Evolutionary conservation across 2,113 vertebrate genomes (phyloP).

Genomic region (Phyllopteryx taeniolatus): DNA sequence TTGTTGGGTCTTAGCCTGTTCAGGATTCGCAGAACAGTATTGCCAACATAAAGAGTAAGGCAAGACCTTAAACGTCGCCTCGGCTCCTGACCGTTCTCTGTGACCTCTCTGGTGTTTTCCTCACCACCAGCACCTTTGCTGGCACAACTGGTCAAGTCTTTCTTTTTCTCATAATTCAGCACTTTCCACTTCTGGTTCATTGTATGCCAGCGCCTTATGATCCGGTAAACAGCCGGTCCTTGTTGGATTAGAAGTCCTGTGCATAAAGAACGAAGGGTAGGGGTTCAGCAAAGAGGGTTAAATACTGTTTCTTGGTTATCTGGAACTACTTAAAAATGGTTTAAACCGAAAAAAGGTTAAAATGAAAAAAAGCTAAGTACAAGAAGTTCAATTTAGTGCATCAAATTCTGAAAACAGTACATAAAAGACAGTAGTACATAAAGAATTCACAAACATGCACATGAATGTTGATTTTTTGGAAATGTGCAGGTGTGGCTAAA

Average conservation of each 20-base stretch:
- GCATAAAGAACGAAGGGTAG: conserved; percentile 33
- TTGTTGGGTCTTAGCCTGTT: conserved; percentile 81
- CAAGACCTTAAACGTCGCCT: conserved; percentile 81
- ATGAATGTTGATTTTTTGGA: no score
- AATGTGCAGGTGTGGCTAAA: no score
- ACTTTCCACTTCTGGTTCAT: conserved; percentile 90
- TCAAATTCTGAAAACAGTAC: not conserved
- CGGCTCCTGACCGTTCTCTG: conserved; percentile 57
- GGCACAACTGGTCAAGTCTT: conserved; percentile 76
- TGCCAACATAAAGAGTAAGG: conserved; percentile 84
- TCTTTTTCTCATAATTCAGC: conserved; percentile 85
- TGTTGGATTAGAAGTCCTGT: conserved; percentile 83
- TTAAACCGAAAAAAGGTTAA: not conserved
- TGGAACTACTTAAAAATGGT: conserved; percentile 9
- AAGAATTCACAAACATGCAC: no score
- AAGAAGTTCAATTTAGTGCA: not conserved
- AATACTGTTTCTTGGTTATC: conserved; percentile 32
- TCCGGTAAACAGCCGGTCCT: conserved; percentile 86
- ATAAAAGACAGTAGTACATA: no score
- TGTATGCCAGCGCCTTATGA: conserved; percentile 87
- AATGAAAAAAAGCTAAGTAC: not conserved
- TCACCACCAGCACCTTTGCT: conserved; percentile 69
- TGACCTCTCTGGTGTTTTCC: conserved; percentile 61
- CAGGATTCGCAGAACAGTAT: conserved; percentile 83
- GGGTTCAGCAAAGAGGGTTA: conserved; percentile 23